Conservation (phyloP, 2,888 invertebrate species). For the Mellilla xanthometata region DNA sequence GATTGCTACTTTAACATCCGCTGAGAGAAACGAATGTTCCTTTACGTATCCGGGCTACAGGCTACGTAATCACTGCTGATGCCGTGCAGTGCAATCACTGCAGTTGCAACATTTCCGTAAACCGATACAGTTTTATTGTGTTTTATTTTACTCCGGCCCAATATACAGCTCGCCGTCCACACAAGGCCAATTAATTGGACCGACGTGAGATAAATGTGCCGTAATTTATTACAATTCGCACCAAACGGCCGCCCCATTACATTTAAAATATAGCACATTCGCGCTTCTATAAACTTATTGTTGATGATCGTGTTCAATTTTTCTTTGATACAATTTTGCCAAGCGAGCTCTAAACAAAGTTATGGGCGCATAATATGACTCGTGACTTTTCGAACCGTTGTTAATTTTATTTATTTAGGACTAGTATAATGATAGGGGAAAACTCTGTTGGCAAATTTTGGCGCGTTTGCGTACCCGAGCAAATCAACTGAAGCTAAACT, state of each 20-base stretch:
- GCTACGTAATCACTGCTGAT: not conserved
- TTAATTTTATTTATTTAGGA: conserved; percentile 29
- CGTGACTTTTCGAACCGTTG: conserved; percentile 7
- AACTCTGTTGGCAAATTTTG: conserved; percentile 27
- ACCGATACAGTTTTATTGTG: conserved; percentile 12
- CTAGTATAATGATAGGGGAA: conserved; percentile 1
- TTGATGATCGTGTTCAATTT: conserved; percentile 32
- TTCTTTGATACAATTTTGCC: conserved; percentile 19
- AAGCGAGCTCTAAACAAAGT: conserved; percentile 4
- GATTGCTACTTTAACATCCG: conserved; percentile 1
- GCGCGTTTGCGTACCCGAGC: conserved; percentile 10
- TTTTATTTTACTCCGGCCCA: conserved; percentile 30
- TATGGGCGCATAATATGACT: not conserved
- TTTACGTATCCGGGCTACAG: not conserved
- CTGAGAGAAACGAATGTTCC: not conserved
- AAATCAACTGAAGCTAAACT: conserved; percentile 28
- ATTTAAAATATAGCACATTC: conserved; percentile 69
- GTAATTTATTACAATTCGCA: conserved; percentile 68
- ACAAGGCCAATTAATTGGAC: conserved; percentile 65
- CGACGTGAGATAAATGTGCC: conserved; percentile 65
- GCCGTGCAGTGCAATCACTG: not conserved
- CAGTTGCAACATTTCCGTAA: conserved; percentile 2
- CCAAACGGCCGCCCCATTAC: conserved; percentile 63
- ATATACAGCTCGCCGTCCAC: conserved; percentile 42
- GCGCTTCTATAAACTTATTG: conserved; percentile 51